These are phyloP conservation scores for Cephalopachus bancanus DNA, from an alignment of 2,797 vertebrate species.

Conservation along the genomic window DNA sequence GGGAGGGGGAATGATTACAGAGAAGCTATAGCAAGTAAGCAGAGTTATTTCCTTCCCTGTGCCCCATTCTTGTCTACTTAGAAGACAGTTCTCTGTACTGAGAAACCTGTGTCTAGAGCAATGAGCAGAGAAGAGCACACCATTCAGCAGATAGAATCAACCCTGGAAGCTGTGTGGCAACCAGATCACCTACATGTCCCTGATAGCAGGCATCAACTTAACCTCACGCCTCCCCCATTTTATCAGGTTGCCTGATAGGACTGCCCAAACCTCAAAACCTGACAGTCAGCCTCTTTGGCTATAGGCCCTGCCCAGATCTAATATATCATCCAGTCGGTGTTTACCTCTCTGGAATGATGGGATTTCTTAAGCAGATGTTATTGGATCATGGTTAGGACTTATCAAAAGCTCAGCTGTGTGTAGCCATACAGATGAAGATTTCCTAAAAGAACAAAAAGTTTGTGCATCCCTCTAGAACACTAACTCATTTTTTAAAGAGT, in stretches of 20 bases:
- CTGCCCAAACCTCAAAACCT: not conserved
- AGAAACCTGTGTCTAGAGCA: not conserved
- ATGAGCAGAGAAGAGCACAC: not conserved
- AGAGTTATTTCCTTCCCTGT: not conserved
- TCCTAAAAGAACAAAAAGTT: slow-evolving; percentile 34
- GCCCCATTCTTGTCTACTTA: not conserved
- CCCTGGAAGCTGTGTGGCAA: not conserved
- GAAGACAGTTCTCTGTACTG: not conserved
- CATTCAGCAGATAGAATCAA: not conserved
- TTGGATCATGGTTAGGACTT: slow-evolving; percentile 24
- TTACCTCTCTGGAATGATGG: slow-evolving; percentile 24
- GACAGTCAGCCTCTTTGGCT: not conserved
- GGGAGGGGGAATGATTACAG: not conserved
- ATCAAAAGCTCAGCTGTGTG: slow-evolving; percentile 32
- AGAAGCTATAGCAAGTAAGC: not conserved
- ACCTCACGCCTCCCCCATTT: not conserved
- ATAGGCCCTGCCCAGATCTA: not conserved
- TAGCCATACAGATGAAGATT: not conserved
- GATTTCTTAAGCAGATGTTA: not conserved
- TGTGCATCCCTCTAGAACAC: not conserved
- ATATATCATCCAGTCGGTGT: not conserved
- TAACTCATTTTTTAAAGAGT: not conserved
- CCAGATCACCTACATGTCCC: not conserved
- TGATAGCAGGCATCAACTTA: not conserved
- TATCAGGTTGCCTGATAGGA: not conserved